These are phyloP conservation scores for Apogon talboti DNA, from an alignment of 2,797 vertebrate genomes.

Conservation along the genomic window DNA sequence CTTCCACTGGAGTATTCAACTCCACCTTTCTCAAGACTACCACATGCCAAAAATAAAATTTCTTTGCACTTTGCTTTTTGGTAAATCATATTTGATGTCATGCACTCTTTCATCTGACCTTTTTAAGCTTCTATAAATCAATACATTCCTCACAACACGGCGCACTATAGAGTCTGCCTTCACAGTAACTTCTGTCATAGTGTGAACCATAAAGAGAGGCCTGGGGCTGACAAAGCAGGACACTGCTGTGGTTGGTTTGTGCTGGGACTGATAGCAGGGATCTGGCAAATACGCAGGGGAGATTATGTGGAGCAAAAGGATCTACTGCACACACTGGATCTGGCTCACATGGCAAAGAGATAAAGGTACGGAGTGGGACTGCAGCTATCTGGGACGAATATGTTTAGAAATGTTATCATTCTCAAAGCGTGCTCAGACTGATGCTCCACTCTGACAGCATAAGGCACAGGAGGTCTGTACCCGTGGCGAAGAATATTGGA, in stretches of 20 bases:
- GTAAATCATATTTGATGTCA: no score
- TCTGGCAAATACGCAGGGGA: constrained; percentile 77
- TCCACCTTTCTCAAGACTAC: no score
- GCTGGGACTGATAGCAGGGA: constrained; percentile 78
- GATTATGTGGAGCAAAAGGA: constrained; percentile 75
- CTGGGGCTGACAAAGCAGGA: constrained; percentile 43
- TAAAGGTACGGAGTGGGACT: constrained; percentile 52
- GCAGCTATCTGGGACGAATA: constrained; percentile 37
- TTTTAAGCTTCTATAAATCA: no score
- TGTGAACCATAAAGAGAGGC: constrained; percentile 8
- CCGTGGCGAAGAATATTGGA: constrained; percentile 63
- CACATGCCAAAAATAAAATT: no score
- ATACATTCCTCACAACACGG: no score
- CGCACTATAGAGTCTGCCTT: no score
- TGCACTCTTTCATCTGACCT: no score
- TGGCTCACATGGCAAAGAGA: constrained; percentile 65
- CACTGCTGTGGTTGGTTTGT: constrained; percentile 52
- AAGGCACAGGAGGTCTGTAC: constrained; percentile 56
- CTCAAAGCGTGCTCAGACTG: constrained; percentile 48
- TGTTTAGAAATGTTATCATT: constrained; percentile 58
- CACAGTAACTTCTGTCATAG: constrained; percentile 11
- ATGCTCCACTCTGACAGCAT: constrained; percentile 63
- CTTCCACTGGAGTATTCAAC: no score
- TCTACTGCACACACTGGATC: constrained; percentile 58
- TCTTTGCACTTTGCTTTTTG: no score